A percentile compares a stretch with the other conserved stretches of the same genome.
Conservation (phyloP, 1,140 invertebrate genomes). For the Bombyx mandarina region DNA sequence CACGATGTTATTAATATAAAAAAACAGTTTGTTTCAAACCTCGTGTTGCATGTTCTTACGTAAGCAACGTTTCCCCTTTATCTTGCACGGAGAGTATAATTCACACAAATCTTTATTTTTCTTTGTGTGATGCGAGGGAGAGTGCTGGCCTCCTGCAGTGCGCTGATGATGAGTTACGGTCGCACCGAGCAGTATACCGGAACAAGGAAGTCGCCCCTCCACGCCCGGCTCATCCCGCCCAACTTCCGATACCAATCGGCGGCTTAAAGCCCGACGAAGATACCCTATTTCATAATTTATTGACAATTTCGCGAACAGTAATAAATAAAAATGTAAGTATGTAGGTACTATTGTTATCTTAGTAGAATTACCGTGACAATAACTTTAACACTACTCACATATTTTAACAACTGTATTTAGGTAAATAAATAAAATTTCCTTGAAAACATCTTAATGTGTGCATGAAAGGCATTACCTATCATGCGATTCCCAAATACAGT, state of each 20-base stretch:
- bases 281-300: conserved; percentile 56
- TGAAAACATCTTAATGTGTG: no score
- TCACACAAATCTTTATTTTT: conserved; percentile 63
- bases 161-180: conserved; percentile 65
- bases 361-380: no score
- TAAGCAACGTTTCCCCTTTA: conserved; percentile 39
- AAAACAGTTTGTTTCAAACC: no score
- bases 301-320: conserved; percentile 9
- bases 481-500: no score
- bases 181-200: conserved; percentile 32
- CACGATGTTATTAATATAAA: no score
- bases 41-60: conserved; percentile 11
- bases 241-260: conserved; percentile 61
- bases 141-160: conserved; percentile 38
- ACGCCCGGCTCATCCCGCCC: conserved; percentile 41
- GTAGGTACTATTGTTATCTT: no score
- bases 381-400: no score
- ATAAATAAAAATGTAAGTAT: no score
- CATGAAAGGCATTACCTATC: no score
- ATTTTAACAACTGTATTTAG: no score
- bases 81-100: conserved; percentile 49
- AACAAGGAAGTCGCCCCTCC: conserved; percentile 56
- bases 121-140: conserved; percentile 42
- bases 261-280: conserved; percentile 37
- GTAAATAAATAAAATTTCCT: no score